Evolutionary conservation across 92 coral and sea anemone genomes (phyloP), one percentile per base, ranked within the genome.

Genomic region (Phenganax stokvisi): DNA sequence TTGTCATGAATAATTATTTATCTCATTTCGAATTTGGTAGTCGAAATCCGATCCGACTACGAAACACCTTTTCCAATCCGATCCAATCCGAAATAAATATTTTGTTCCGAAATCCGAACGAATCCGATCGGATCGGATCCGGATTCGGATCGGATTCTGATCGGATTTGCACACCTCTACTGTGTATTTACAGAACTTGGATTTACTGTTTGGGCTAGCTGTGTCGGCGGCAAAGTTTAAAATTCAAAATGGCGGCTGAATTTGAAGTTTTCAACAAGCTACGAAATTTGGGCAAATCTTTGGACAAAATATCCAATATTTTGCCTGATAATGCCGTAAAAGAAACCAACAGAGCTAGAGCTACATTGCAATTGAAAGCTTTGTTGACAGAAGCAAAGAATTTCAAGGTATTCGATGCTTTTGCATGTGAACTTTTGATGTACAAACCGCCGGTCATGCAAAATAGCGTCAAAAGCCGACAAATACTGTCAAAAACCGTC

Each of bases 241-340:
- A 57, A 16, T 57, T n/a, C 72, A 78, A 78, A 60, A 78, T 78
- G 82, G 82, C 82, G 58, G 29, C 72, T 5, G 72, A 52, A 12
- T 78, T 78, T 51, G 82, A 78, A n/a, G 82, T 78, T 61, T 78
- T 78, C 59, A 37, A 78, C 30, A 78, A 78, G 12, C 66, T 78
- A 8, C 82, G 82, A 12, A 57, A 63, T 58, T 78, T 78, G 15
- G 82, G 82, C 10, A 61, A 47, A 9, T 78, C 82, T 61, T 78
- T 78, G 29, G 82, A 78, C 54, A 51, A 78, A 61, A 54, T 62
- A 0, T 61, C 82, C 15, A 78, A 10, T 10, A 78, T 12, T 64
- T 20, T 62, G 53, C 20, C 72, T 3, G 44, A 10, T 7, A 58
- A 78, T 7, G 72, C 30, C 13, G 7, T 57, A 16, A 30, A 78